phyloP scores from a whole-genome alignment of 2,113 vertebrate species.

The Ammospiza caudacuta region DNA sequence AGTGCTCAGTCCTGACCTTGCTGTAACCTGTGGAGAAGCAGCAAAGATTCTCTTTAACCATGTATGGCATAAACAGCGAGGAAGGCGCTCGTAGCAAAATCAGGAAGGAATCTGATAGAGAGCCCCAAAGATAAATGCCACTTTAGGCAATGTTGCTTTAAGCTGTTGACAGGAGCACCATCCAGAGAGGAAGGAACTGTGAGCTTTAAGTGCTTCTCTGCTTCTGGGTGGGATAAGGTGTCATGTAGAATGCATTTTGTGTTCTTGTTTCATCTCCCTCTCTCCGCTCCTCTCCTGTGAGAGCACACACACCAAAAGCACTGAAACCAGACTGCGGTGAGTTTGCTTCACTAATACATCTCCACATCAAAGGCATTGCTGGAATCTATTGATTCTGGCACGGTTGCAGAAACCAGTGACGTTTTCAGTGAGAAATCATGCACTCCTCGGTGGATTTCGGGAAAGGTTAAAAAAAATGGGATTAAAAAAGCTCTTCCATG shows the following conservation, averaged over 20 bases:
- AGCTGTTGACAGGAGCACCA: constrained; percentile 61
- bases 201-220: constrained; percentile 28
- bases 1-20: constrained; percentile 37
- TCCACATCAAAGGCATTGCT: not conserved
- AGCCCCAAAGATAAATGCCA: constrained; percentile 55
- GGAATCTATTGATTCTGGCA: constrained; percentile 48
- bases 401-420: not conserved
- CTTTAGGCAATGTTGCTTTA: constrained; percentile 51
- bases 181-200: constrained; percentile 4
- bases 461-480: not conserved
- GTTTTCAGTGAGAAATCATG: constrained; percentile 39
- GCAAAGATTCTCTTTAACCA: constrained; percentile 47
- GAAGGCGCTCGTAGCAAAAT: not conserved
- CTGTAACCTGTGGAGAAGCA: constrained; percentile 14
- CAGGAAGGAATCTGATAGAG: constrained; percentile 63
- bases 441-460: constrained; percentile 16
- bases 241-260: not conserved
- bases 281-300: not conserved
- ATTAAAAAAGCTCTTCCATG: not conserved
- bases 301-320: not conserved
- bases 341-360: constrained; percentile 13
- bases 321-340: not conserved
- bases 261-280: constrained; percentile 28
- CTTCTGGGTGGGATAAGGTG: constrained; percentile 57
- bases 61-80: constrained; percentile 17